A percentile compares a stretch with the other conserved stretches of the same genome.
These are phyloP conservation scores for Polyommatus iphigenia DNA, from an alignment of 2,888 invertebrate genomes.

Conservation along the genomic window DNA sequence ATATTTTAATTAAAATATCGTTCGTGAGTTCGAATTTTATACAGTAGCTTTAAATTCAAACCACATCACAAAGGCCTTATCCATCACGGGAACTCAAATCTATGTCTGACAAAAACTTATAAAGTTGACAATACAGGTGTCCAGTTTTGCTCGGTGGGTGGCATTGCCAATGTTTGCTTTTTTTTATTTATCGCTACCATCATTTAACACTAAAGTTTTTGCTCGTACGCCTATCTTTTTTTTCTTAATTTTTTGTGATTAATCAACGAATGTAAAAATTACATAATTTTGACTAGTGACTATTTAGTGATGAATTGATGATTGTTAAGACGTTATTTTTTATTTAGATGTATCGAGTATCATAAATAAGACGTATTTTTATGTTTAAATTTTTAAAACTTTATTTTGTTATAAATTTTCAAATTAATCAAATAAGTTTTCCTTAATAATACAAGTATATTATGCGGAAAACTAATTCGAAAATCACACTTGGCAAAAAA, in stretches of 20 bases:
- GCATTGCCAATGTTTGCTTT: conserved; percentile 41
- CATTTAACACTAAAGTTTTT: conserved; percentile 42
- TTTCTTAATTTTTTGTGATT: background rate
- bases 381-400: background rate
- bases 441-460: background rate
- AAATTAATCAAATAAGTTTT: background rate
- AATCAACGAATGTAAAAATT: conserved; percentile 4
- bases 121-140: conserved; percentile 41
- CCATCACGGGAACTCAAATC: background rate
- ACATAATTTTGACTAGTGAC: conserved; percentile 5
- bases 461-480: background rate
- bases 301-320: background rate
- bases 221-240: conserved; percentile 23
- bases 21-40: background rate
- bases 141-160: conserved; percentile 52
- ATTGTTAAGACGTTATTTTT: background rate
- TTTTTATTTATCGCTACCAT: conserved; percentile 48
- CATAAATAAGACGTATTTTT: background rate
- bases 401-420: background rate
- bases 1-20: no score
- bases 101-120: conserved; percentile 8
- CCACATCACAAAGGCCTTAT: conserved; percentile 35
- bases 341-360: background rate
- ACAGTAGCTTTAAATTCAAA: background rate
- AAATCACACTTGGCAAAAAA: background rate